Conservation (phyloP, 2,797 vertebrate genomes). For the Spatula versicolor region DNA sequence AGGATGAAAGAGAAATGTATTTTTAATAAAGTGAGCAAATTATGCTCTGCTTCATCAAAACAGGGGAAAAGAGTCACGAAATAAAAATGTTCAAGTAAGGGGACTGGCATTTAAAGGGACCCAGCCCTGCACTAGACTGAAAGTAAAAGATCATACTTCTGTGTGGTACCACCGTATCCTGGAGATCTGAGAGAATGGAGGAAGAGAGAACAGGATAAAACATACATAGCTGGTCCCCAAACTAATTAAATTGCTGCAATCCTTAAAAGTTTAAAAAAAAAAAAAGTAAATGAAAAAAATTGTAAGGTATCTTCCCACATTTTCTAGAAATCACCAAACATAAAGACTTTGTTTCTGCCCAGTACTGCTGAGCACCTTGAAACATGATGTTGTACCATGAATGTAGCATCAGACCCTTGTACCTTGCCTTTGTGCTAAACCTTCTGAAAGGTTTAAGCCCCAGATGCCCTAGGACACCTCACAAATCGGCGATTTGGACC, state of each 20-base stretch:
- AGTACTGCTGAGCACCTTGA: neutral
- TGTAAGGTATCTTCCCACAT: neutral
- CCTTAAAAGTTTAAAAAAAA: neutral
- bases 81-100: slow-evolving; percentile 73
- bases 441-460: neutral
- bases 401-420: neutral
- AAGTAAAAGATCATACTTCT: neutral
- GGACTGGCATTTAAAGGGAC: slow-evolving; percentile 68
- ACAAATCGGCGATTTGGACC: neutral
- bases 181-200: neutral
- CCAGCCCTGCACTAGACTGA: slow-evolving; percentile 37
- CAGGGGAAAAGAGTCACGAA: slow-evolving; percentile 67
- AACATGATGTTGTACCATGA: neutral
- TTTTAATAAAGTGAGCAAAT: slow-evolving; percentile 65
- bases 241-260: neutral
- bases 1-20: slow-evolving; percentile 40
- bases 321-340: neutral
- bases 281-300: neutral
- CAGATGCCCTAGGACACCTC: neutral
- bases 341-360: neutral
- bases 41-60: slow-evolving; percentile 70
- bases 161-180: neutral
- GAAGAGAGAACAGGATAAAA: neutral
- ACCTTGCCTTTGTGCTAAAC: neutral
- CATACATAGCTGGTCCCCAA: neutral